Percentiles rank a stretch among this genome's conserved stretches.
phyloP scores from a whole-genome alignment of 2,113 vertebrate genomes.

The Noturus placidus region DNA sequence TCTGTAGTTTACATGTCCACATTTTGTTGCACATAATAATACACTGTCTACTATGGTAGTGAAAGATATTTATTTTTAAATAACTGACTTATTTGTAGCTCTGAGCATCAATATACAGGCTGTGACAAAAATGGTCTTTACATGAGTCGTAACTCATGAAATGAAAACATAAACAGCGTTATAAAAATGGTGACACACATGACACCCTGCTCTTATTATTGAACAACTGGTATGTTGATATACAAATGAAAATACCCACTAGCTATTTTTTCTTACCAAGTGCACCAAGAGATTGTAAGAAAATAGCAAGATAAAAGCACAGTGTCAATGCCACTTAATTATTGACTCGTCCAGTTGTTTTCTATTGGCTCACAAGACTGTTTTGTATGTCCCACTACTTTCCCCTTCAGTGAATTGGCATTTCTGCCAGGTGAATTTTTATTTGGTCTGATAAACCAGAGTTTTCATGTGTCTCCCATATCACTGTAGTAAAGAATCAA shows the following conservation, averaged over 20 bases:
- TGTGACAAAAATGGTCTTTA: neutral
- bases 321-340: neutral
- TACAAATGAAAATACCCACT: neutral
- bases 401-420: neutral
- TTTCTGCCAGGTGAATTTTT: neutral
- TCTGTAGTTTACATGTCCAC: neutral
- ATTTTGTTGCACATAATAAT: neutral
- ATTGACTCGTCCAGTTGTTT: neutral
- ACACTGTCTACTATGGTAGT: neutral
- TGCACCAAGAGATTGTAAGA: neutral
- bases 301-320: neutral
- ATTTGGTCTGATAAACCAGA: neutral
- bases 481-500: neutral
- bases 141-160: neutral
- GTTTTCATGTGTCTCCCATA: neutral
- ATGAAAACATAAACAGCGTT: neutral
- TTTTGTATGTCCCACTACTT: neutral
- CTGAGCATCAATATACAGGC: neutral
- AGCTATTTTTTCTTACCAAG: neutral
- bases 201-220: neutral
- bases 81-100: neutral
- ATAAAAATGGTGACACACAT: neutral
- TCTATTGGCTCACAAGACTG: neutral
- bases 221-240: neutral
- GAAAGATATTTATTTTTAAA: neutral